Conservation (phyloP, 1,140 invertebrate genomes). For the Drosophila serrata region DNA sequence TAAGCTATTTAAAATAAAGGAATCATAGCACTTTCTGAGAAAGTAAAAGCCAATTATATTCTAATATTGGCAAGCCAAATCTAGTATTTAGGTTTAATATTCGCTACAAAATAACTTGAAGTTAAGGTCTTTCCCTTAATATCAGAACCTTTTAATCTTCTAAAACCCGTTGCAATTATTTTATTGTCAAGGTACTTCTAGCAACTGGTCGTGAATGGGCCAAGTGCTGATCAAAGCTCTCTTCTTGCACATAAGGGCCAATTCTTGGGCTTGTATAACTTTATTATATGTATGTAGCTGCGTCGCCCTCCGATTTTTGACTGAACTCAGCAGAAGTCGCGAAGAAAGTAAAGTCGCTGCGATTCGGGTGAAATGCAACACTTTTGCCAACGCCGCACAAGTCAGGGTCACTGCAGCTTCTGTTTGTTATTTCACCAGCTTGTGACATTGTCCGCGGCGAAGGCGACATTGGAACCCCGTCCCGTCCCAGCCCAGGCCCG, state of each 20-base stretch:
- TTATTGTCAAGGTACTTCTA: constrained; percentile 8
- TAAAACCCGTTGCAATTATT: background rate
- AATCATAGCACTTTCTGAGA: no score
- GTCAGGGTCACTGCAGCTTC: constrained; percentile 69
- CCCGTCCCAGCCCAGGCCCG: constrained; percentile 13
- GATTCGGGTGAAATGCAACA: constrained; percentile 69
- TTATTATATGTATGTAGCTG: constrained; percentile 29
- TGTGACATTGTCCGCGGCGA: constrained; percentile 78
- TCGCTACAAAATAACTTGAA: no score
- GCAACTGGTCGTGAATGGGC: constrained; percentile 13
- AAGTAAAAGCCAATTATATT: no score
- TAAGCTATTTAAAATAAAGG: background rate
- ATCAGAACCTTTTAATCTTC: background rate
- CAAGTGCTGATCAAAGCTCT: constrained; percentile 49
- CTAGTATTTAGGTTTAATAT: no score
- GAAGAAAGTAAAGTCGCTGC: constrained; percentile 76
- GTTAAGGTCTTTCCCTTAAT: no score
- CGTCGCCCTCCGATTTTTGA: constrained; percentile 67
- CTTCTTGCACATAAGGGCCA: constrained; percentile 50
- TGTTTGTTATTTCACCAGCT: constrained; percentile 66
- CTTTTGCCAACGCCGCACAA: constrained; percentile 76
- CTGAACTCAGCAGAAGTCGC: constrained; percentile 62
- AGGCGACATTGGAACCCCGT: constrained; percentile 72
- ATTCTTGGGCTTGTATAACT: constrained; percentile 60
- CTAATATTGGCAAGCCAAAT: background rate